A percentile compares a stretch with the other conserved stretches of the same genome.
phyloP scores from a whole-genome alignment of 2,888 invertebrate species.

The Microchrysa polita region DNA sequence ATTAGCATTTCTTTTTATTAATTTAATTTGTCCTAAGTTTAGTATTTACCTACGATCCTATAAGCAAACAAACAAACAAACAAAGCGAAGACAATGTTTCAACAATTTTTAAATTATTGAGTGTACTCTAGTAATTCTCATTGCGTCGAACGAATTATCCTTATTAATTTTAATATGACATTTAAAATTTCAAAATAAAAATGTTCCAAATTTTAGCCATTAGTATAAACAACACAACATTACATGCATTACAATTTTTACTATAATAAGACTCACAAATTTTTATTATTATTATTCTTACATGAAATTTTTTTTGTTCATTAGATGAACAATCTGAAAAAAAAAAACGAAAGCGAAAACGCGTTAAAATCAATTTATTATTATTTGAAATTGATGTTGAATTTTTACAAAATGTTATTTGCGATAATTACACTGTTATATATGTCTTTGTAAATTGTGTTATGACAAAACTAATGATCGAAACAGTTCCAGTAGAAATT shows the following conservation, averaged over 20 bases:
- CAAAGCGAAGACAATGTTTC: constrained; percentile 2
- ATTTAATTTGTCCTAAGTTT: constrained; percentile 32
- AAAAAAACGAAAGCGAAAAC: constrained; percentile 28
- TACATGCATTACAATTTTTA: background rate
- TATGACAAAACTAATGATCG: too few relatives aligned
- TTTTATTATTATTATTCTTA: too few relatives aligned
- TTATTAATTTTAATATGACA: constrained; percentile 10
- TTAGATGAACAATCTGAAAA: constrained; percentile 30
- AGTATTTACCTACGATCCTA: background rate
- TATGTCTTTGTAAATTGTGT: constrained; percentile 28
- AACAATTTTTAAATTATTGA: background rate
- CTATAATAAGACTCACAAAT: too few relatives aligned
- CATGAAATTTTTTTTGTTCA: constrained; percentile 27
- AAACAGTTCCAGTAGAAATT: constrained; percentile 48
- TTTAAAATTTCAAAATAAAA: too few relatives aligned
- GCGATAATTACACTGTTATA: too few relatives aligned
- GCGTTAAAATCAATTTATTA: too few relatives aligned
- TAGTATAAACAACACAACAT: constrained; percentile 8
- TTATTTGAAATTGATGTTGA: background rate
- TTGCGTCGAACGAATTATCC: background rate
- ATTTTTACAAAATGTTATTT: too few relatives aligned
- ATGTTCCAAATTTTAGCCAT: constrained; percentile 7
- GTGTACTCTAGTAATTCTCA: background rate
- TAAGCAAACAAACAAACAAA: constrained; percentile 19
- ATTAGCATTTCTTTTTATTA: constrained; percentile 42